Base-by-base conservation (phyloP, 1,140 invertebrate genomes). In the Aphis gossypii region DNA sequence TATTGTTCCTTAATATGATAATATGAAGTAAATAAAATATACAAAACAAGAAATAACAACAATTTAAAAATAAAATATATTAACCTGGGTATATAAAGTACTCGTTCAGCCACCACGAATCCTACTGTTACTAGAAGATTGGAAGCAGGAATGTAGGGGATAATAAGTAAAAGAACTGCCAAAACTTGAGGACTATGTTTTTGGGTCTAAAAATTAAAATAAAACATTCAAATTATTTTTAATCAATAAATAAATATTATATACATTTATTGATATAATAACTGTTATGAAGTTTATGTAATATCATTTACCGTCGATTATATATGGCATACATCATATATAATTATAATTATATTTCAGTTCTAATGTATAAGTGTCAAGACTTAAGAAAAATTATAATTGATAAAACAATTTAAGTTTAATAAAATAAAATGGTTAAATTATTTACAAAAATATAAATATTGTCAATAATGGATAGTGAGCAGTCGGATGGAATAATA, bases 31-130 rank as follows among this genome's bases (percentile, higher is more conserved):
- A n/a, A 76, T 76, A 76, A 0, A 56, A 56, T 60, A 30, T 60
- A 30, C 4, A 68, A n/a, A 5, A n/a, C 6, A 68, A 76, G 11
- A 14, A 46, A 46, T 0, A 11, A 7, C 46, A n/a, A n/a, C 9
- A 30, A 46, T 86, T 46, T 46, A 41, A 44, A 8, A 41, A 41
- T 25, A 30, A 25, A 44, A 8, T 25, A 41, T 25, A 30, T 90
- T 96, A 96, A 97, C 97, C 98, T 98, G 51, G 98, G 98, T 94
- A 98, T 97, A 95, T 98, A 99, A 2, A 99, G 96, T n/a, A 98
- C 97, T 94, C 98, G 96, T 95, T 99, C 98, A 18, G 98, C 98
- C 2, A 98, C 97, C 4, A 98, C 98, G 95, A 99, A 99, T 30
- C 98, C 98, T 25, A 99, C 98, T 2, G 97, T 98, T 94, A 98